Conservation (phyloP, 2,888 invertebrate species). For the Sarcophaga carnaria region DNA sequence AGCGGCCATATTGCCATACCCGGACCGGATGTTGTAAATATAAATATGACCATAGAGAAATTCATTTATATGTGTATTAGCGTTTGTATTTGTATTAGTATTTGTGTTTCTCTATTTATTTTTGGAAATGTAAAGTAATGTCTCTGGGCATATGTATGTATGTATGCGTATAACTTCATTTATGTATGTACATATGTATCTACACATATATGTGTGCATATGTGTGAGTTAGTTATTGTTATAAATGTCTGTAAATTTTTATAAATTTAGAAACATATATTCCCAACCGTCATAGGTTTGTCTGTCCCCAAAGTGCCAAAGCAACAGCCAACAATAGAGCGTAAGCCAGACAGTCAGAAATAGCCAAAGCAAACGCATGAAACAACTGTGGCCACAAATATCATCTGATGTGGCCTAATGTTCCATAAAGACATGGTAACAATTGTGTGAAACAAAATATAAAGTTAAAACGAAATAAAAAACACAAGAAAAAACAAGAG, state of each 20-base stretch:
- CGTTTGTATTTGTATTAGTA: neutral
- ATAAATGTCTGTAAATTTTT: neutral
- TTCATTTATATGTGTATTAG: neutral
- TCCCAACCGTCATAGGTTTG: neutral
- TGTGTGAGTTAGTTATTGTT: neutral
- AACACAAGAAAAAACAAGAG: neutral
- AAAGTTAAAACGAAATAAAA: neutral
- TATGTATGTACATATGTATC: neutral
- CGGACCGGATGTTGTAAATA: neutral
- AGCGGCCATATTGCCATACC: neutral
- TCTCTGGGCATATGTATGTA: neutral
- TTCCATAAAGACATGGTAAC: constrained; percentile 13
- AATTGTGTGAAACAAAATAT: constrained; percentile 8
- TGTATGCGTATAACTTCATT: neutral
- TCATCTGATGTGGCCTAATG: constrained; percentile 30
- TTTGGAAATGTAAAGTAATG: neutral
- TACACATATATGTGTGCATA: neutral
- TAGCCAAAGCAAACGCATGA: constrained; percentile 1
- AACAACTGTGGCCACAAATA: constrained; percentile 39
- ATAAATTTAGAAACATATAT: constrained; percentile 14
- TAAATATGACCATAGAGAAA: neutral
- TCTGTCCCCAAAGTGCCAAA: neutral
- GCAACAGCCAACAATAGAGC: neutral
- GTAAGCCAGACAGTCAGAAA: neutral
- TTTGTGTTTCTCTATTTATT: neutral